Conservation (phyloP, 2,113 vertebrate species). For the Cryptotis parvus region DNA sequence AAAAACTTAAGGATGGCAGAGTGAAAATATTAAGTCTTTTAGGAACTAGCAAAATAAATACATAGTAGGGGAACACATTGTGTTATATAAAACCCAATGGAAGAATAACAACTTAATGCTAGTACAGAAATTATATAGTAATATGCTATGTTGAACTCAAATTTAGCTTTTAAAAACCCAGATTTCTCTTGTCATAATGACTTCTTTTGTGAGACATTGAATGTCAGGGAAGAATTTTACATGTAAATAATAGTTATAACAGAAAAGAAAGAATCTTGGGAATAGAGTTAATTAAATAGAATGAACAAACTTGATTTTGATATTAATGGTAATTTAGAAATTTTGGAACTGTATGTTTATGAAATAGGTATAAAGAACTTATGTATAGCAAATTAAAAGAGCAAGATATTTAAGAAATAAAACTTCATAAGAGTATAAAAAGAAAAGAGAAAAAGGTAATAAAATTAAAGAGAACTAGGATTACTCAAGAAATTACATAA, state of each 20-base stretch:
- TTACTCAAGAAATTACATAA: background rate
- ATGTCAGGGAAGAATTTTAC: slow-evolving; percentile 13
- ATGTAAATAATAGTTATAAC: background rate
- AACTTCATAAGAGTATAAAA: background rate
- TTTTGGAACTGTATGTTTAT: background rate
- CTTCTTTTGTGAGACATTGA: background rate
- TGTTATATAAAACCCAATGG: background rate
- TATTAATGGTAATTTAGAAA: background rate
- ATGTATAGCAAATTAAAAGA: background rate
- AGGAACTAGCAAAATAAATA: background rate
- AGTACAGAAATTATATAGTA: background rate
- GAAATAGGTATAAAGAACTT: background rate
- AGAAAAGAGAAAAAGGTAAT: background rate
- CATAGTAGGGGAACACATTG: background rate
- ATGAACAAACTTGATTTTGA: background rate
- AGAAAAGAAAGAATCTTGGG: background rate
- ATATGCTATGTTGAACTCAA: background rate
- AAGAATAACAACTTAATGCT: background rate
- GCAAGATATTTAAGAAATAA: background rate
- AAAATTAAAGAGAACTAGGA: background rate
- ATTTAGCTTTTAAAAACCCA: background rate
- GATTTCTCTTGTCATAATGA: background rate
- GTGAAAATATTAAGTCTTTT: slow-evolving; percentile 6
- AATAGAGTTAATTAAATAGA: background rate
- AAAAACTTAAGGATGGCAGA: background rate